A percentile compares a stretch with the other conserved stretches of the same genome.
phyloP scores from a whole-genome alignment of 2,888 invertebrate species.

The Cephus rjabovi region DNA sequence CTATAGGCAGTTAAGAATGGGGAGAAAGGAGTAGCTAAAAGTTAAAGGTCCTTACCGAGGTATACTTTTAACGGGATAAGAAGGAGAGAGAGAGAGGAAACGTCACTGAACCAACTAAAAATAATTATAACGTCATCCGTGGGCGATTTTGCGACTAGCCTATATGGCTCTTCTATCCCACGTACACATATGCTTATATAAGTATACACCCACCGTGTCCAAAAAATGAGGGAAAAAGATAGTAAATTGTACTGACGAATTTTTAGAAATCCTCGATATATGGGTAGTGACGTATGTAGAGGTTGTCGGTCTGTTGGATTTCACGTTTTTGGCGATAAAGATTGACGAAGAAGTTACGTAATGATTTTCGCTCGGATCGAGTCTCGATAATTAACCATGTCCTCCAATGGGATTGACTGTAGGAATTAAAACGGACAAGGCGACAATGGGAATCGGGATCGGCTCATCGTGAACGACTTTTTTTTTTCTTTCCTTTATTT shows the following conservation, averaged over 20 bases:
- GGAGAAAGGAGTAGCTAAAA: not conserved
- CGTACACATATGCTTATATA: not conserved
- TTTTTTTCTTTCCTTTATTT: not conserved
- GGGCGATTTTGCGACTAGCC: not conserved
- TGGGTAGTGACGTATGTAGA: not conserved
- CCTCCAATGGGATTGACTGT: not conserved
- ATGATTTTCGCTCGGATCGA: not conserved
- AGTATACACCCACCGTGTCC: not conserved
- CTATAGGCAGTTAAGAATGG: not conserved
- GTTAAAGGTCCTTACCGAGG: not conserved
- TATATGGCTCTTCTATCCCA: not conserved
- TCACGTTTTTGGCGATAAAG: not conserved
- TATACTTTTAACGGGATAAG: not conserved
- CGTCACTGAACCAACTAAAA: not conserved
- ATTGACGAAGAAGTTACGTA: not conserved
- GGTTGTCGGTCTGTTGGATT: not conserved
- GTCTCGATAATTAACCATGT: not conserved
- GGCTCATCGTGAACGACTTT: slow-evolving; percentile 2
- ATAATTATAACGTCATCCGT: slow-evolving; percentile 4
- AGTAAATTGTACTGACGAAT: not conserved
- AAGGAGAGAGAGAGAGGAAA: not conserved
- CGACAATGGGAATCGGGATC: not conserved
- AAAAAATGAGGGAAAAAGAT: not conserved
- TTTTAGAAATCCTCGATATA: not conserved
- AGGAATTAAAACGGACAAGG: not conserved